These are phyloP conservation scores for Pachyrhynchus sulphureomaculatus DNA, from an alignment of 1,140 invertebrate genomes.

Conservation along the genomic window DNA sequence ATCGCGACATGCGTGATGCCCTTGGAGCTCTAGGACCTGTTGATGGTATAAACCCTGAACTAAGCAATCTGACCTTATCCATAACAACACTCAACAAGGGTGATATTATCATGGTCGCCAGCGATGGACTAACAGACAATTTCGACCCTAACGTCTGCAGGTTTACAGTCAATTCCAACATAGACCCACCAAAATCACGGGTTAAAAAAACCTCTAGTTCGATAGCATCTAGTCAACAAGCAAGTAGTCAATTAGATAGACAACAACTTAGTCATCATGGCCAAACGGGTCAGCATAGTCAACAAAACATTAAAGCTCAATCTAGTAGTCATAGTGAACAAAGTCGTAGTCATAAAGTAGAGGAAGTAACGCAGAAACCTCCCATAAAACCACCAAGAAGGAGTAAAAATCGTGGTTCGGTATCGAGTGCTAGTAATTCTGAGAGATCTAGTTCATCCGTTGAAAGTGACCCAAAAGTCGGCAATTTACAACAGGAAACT, in stretches of 20 bases:
- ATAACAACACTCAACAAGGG: constrained; percentile 81
- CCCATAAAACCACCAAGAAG: constrained; percentile 44
- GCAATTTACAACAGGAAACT: background rate
- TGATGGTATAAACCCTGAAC: constrained; percentile 77
- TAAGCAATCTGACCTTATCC: constrained; percentile 87
- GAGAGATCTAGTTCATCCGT: constrained; percentile 28
- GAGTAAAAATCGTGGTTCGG: constrained; percentile 29
- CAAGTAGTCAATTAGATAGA: background rate
- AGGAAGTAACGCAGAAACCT: constrained; percentile 28
- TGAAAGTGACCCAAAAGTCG: background rate
- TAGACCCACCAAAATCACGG: constrained; percentile 7
- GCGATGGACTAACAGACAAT: constrained; percentile 91
- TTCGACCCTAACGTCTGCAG: constrained; percentile 94
- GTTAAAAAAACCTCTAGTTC: constrained; percentile 10
- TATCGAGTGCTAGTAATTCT: constrained; percentile 24
- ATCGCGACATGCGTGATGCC: constrained; percentile 90
- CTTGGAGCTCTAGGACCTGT: constrained; percentile 88
- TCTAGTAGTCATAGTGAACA: background rate
- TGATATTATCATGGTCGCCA: constrained; percentile 88
- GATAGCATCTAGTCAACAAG: constrained; percentile 1
- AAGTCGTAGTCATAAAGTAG: background rate
- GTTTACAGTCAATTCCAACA: constrained; percentile 67
- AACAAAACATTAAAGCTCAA: background rate
- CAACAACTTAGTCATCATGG: background rate
- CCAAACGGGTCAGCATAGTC: background rate